Evolutionary conservation across 1,140 invertebrate genomes (phyloP).

Genomic region (Drosophila malerkotliana): DNA sequence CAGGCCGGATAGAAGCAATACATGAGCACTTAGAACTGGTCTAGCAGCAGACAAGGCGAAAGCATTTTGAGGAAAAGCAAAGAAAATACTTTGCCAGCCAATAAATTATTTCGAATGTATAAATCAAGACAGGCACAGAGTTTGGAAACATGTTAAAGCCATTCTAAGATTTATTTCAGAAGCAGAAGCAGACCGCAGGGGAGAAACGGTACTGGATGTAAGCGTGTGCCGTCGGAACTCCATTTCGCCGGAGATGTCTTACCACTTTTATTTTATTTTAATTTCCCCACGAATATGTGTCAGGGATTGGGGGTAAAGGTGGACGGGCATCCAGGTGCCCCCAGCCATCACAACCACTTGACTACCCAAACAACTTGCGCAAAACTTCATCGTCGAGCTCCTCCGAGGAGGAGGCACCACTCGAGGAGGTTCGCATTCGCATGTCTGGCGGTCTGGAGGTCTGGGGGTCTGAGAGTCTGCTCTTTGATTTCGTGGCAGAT

Average conservation of each 20-base stretch:
- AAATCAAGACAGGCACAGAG: conserved; percentile 52
- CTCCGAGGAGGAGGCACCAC: conserved; percentile 23
- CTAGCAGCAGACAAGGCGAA: conserved; percentile 28
- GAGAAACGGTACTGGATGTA: too few species aligned
- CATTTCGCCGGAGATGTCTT: conserved; percentile 48
- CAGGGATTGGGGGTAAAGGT: conserved; percentile 25
- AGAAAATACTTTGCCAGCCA: conserved; percentile 27
- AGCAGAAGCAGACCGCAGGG: neutral
- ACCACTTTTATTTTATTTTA: conserved; percentile 48
- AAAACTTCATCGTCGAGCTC: conserved; percentile 38
- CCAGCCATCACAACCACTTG: neutral
- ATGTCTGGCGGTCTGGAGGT: conserved; percentile 30
- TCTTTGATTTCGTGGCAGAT: conserved; percentile 70
- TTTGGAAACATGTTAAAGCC: conserved; percentile 70
- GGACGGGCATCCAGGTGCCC: conserved; percentile 13
- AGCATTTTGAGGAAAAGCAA: conserved; percentile 25
- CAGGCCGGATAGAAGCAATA: neutral
- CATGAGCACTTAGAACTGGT: conserved; percentile 23
- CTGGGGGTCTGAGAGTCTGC: conserved; percentile 27
- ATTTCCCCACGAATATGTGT: conserved; percentile 57
- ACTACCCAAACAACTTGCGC: conserved; percentile 38
- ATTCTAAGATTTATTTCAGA: conserved; percentile 66
- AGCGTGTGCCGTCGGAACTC: conserved; percentile 16
- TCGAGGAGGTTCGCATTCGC: conserved; percentile 32
- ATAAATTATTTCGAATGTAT: conserved; percentile 73